These are phyloP conservation scores for Caenorhabditis doughertyi DNA, from an alignment of 2,888 invertebrate species.

Conservation along the genomic window DNA sequence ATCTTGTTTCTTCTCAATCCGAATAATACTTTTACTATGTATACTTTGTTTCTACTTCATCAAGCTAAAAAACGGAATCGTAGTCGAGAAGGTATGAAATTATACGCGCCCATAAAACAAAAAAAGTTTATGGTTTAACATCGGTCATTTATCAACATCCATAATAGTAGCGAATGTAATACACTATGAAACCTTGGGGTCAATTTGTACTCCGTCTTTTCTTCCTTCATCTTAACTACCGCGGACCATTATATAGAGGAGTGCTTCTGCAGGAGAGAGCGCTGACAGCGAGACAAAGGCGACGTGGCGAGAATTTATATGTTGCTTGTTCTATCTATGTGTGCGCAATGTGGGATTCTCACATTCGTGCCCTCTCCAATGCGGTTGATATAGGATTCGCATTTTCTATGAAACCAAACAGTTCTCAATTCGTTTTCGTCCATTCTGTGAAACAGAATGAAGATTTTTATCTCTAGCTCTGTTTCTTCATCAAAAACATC, in stretches of 20 bases:
- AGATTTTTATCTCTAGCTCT: too few species aligned
- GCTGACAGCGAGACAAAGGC: constrained; percentile 39
- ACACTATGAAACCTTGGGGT: neutral
- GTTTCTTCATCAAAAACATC: constrained; percentile 2
- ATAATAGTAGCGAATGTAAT: too few species aligned
- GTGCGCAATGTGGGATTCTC: constrained; percentile 45
- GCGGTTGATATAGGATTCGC: neutral
- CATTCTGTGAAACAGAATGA: too few species aligned
- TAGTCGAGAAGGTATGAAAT: constrained; percentile 34
- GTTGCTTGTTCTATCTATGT: constrained; percentile 25
- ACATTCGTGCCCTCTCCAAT: neutral
- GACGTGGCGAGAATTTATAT: constrained; percentile 55
- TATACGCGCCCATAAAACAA: neutral
- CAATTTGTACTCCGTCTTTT: neutral
- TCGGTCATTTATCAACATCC: too few species aligned
- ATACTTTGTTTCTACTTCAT: constrained; percentile 60
- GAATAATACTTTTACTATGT: constrained; percentile 16
- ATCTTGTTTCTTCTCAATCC: neutral
- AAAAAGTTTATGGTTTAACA: neutral
- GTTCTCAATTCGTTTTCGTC: too few species aligned
- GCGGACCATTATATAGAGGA: constrained; percentile 36
- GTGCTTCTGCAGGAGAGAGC: constrained; percentile 9
- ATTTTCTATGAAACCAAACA: neutral
- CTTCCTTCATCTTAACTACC: neutral
- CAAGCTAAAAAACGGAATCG: constrained; percentile 50